Evolutionary conservation across 2,888 invertebrate genomes (phyloP), one percentile per base, ranked within the genome.

Genomic region (Teinopalpus imperialis): DNA sequence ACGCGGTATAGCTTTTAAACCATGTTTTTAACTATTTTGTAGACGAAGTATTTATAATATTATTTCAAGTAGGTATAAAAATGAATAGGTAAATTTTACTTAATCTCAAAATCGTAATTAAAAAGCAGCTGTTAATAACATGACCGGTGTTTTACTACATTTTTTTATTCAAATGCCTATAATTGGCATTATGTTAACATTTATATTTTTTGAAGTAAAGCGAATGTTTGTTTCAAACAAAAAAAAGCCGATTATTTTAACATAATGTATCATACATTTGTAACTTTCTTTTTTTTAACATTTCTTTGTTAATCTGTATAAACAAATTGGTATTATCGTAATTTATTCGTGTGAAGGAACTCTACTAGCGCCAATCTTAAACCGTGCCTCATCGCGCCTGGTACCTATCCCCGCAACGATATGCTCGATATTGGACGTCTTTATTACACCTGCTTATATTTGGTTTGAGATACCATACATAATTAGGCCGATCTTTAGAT

Each of bases 311-410:
- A 31, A 18, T 16, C 41, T 31, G 31, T 24, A 18, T 7, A 6
- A 10, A 10, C 13, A 5, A 40, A 27, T 29, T n/a, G 34, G 43
- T 43, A 13, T 36, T 36, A 36, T 43, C 43, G 29, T 20, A 27
- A 43, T 43, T 14, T 29, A 35, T 36, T 36, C 29, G 35, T 43
- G 43, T 43, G 36, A 36, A 43, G 36, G 30, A 43, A 36, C 24
- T 36, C 29, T 10, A 8, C 6, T 10, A 21, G 12, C n/a, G 18
- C 21, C 14, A 29, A 43, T 43, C 43, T 43, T 5, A 34, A 14
- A 18, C 10, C 35, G 43, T 43, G 35, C 43, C 35, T 21, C 20
- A 35, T 9, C 43, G 43, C 34, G 34, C 43, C 35, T 35, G 43
- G 43, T 21, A 35, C 35, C 12, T 34, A 13, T 10, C 14, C 13